Evolutionary conservation across 2,888 invertebrate genomes (phyloP), one percentile per base, ranked within the genome.

Genomic region (Cryptus viduatorius): DNA sequence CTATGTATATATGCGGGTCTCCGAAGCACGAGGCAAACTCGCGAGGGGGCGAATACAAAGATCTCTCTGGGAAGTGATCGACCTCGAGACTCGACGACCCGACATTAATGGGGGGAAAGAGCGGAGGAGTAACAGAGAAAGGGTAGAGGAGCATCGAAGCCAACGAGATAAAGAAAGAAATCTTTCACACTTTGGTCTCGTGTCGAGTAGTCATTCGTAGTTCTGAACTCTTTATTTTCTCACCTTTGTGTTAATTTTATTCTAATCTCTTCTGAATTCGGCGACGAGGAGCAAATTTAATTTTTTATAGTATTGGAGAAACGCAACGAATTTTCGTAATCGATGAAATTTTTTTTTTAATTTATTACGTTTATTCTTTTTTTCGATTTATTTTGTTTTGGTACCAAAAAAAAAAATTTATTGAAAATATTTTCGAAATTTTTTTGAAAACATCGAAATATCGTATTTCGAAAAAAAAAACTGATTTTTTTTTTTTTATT

Each of bases 51-150:
- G 24, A 75, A 65, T 42, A 65, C 76, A 76, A 76, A 76, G 76
- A 76, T 56, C 56, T 76, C 53, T 76, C 76, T 65, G 42, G 65
- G 76, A 76, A 76, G 76, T 67, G 76, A 76, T 76, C 76, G 76
- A 76, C 76, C 76, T 76, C 76, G 73, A 73, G 73, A 61, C 73
- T 61, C 59, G 61, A 61, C 61, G 76, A 76, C 65, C 65, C 76
- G 42, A 53, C 64, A 37, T 10, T 76, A 53, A 53, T 24, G 19
- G 37, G 65, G 59, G 72, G 59, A 61, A 73, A 59, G 65, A 53
- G 48, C 4, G 48, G 19, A 48, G 64, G 75, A 37, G 7, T 5
- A 12, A 29, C 16, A 29, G 5, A 14, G 44, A 50, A 19, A 16
- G 19, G 19, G 37, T 48, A 42, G 19, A n/a, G 16, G 61, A 29